phyloP scores from a whole-genome alignment of 2,888 invertebrate species.

The Dryobota labecula region DNA sequence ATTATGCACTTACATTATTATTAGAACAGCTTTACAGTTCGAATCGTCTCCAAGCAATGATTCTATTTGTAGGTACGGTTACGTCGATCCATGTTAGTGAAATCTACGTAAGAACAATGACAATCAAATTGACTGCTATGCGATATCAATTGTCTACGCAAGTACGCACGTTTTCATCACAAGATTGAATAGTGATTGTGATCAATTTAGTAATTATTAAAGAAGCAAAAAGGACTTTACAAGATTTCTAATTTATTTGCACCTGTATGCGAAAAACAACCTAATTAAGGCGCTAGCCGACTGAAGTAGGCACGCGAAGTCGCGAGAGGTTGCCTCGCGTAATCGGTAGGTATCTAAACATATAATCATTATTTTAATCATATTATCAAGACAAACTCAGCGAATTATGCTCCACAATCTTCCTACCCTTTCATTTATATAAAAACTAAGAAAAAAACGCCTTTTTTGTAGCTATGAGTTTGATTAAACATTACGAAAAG shows the following conservation, averaged over 20 bases:
- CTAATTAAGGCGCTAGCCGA: no score
- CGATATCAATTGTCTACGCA: conserved; percentile 20
- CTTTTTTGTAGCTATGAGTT: no score
- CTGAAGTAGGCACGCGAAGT: no score
- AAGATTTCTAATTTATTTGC: conserved; percentile 4
- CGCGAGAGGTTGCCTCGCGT: no score
- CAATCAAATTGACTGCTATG: conserved; percentile 23
- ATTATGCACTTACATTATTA: not conserved
- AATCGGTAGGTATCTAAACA: no score
- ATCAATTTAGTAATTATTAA: not conserved
- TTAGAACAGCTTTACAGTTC: not conserved
- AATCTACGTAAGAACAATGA: conserved; percentile 29
- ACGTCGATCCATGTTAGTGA: conserved; percentile 15
- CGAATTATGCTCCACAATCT: no score
- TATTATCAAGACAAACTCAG: no score
- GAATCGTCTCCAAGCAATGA: not conserved
- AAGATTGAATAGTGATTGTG: not conserved
- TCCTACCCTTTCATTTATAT: no score
- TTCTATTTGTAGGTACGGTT: conserved; percentile 14
- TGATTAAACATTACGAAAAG: no score
- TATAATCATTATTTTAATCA: no score
- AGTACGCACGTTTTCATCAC: conserved; percentile 11
- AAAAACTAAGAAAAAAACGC: no score
- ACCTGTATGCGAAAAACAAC: not conserved
- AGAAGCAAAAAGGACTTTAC: not conserved